A percentile compares a stretch with the other conserved stretches of the same genome.
These are phyloP conservation scores for Nanorana parkeri DNA, from an alignment of 2,113 vertebrate species.

Conservation along the genomic window DNA sequence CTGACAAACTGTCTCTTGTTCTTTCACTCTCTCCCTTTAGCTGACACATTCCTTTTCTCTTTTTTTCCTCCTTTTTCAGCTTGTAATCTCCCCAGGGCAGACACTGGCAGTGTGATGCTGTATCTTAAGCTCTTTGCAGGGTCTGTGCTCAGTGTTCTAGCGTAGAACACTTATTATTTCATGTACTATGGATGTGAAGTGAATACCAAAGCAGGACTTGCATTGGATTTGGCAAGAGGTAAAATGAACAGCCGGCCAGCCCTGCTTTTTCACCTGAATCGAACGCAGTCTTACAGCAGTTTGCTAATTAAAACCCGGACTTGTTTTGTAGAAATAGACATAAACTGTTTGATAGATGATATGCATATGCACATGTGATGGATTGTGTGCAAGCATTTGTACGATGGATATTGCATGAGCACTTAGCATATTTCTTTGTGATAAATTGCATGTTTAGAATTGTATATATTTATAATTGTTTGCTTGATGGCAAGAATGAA, in stretches of 20 bases:
- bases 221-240: slow-evolving; percentile 54
- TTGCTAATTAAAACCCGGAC: slow-evolving; percentile 41
- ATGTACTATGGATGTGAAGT: slow-evolving; percentile 50
- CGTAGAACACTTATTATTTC: slow-evolving; percentile 59
- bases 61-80: slow-evolving; percentile 44
- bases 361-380: not conserved
- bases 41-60: slow-evolving; percentile 44
- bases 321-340: slow-evolving; percentile 37
- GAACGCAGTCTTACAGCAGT: slow-evolving; percentile 38
- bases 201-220: slow-evolving; percentile 52
- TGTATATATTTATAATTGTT: slow-evolving; percentile 11
- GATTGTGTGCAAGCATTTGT: slow-evolving; percentile 8
- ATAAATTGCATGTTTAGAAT: slow-evolving; percentile 17
- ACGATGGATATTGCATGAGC: not conserved
- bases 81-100: slow-evolving; percentile 56
- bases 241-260: slow-evolving; percentile 39
- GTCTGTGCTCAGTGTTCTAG: slow-evolving; percentile 55
- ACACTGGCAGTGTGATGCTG: slow-evolving; percentile 52
- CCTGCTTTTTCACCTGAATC: slow-evolving; percentile 34
- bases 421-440: slow-evolving; percentile 7
- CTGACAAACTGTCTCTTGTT: slow-evolving; percentile 44
- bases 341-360: slow-evolving; percentile 29
- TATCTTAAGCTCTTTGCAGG: slow-evolving; percentile 56
- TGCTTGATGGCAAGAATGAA: not conserved
- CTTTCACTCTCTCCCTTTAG: slow-evolving; percentile 31